Evolutionary conservation across 1,140 invertebrate species (phyloP), one percentile per base, ranked within the genome.

Genomic region (Cyrtorhinus lividipennis): DNA sequence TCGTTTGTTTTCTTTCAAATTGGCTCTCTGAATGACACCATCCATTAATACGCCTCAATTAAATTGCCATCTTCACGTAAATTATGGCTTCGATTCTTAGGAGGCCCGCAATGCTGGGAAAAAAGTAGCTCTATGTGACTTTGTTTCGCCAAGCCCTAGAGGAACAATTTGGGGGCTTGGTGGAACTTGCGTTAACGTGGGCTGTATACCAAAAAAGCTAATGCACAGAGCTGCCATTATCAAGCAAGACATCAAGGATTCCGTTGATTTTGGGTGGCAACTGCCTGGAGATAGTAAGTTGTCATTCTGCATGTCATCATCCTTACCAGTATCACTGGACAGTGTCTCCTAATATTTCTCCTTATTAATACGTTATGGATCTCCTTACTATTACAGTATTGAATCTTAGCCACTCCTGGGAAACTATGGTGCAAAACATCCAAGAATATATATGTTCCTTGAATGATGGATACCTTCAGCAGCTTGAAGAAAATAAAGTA

Each of bases 131-230:
- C 73, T 82, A 24, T 76, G 81, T 67, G 82, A 85, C 69, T 85
- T 78, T 73, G 81, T 84, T 0, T 73, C 77, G 62, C 82, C 81
- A 26, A 76, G 76, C 30, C 79, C 80, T 5, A 66, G 65, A 15
- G 76, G 76, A 24, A 76, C 74, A 0, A 67, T 68, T 1, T 78
- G 77, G 80, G 80, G 81, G 1, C 71, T 83, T 1, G 83, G 83
- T 30, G 83, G 82, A 24, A 84, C 82, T 2, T 85, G 82, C 73
- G 81, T 83, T 10, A 85, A 85, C 74, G 83, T 85, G 22, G 83
- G 83, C 15, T 83, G 83, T 69, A 83, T 85, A 67, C 82, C 83
- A 8, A 85, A 85, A 70, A 85, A 84, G 68, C 70, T 85, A 2
- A 84, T 85, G 81, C 83, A 85, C 69, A 79, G 81, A 67, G 66